A percentile compares a stretch with the other conserved stretches of the same genome.
phyloP scores from a whole-genome alignment of 2,888 invertebrate genomes.

The Cheilosia variabilis region DNA sequence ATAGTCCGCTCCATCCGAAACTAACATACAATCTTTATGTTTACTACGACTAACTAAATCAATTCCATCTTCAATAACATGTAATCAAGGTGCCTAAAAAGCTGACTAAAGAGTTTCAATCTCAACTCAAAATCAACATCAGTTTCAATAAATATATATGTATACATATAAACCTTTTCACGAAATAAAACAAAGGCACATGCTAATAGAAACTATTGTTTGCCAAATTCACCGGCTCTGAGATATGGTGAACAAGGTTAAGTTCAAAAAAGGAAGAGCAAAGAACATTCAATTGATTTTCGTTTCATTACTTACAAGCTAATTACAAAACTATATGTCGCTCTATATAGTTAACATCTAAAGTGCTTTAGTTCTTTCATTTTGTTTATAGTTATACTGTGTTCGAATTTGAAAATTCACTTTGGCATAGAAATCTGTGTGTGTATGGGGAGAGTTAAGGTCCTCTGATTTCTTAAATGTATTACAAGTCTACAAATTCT shows the following conservation, averaged over 20 bases:
- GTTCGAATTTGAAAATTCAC: conserved; percentile 73
- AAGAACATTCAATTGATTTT: conserved; percentile 34
- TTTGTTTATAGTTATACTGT: conserved; percentile 51
- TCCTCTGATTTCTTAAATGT: conserved; percentile 51
- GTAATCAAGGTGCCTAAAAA: conserved; percentile 42
- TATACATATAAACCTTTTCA: conserved; percentile 41
- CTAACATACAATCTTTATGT: conserved; percentile 33
- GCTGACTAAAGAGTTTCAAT: conserved; percentile 39
- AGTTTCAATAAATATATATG: conserved; percentile 54
- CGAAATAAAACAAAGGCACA: conserved; percentile 76
- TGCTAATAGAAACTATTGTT: conserved; percentile 75
- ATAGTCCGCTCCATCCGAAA: conserved; percentile 1
- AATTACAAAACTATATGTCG: conserved; percentile 68
- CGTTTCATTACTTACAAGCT: conserved; percentile 48
- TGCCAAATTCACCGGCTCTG: conserved; percentile 45
- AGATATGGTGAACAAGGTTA: conserved; percentile 36
- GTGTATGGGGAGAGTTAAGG: conserved; percentile 19
- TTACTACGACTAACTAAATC: conserved; percentile 34
- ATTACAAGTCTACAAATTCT: conserved; percentile 41
- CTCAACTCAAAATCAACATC: conserved; percentile 50
- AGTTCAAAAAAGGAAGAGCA: conserved; percentile 48
- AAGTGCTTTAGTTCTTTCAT: conserved; percentile 29
- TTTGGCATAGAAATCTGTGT: conserved; percentile 73
- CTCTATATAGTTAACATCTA: conserved; percentile 59
- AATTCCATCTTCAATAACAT: conserved; percentile 38